phyloP scores from a whole-genome alignment of 2,797 vertebrate genomes.

The Siniperca undulata region DNA sequence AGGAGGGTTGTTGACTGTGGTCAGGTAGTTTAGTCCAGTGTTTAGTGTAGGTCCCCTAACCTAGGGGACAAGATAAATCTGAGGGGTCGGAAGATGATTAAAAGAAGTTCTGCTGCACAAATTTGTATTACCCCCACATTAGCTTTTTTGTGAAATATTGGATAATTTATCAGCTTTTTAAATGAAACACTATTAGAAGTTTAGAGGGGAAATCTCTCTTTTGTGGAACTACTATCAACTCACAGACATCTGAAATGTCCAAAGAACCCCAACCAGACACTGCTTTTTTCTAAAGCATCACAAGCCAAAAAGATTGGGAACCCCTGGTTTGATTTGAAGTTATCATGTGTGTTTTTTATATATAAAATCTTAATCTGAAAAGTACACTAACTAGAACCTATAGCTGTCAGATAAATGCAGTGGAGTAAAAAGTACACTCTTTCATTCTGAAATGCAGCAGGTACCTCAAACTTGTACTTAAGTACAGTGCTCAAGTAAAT shows the following conservation, averaged over 20 bases:
- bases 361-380: neutral
- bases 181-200: neutral
- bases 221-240: neutral
- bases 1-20: conserved; percentile 13
- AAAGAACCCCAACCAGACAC: too few relatives aligned
- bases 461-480: too few relatives aligned
- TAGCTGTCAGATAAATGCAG: neutral
- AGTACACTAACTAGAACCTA: neutral
- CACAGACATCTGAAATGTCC: neutral
- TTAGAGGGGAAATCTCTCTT: neutral
- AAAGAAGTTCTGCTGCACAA: too few relatives aligned
- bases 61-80: too few relatives aligned
- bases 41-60: too few relatives aligned
- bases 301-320: too few relatives aligned
- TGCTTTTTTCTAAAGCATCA: too few relatives aligned
- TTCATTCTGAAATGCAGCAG: neutral
- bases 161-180: neutral
- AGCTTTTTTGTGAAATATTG: neutral
- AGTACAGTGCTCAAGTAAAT: too few relatives aligned
- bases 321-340: neutral
- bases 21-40: too few relatives aligned
- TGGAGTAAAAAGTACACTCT: neutral
- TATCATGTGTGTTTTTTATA: neutral
- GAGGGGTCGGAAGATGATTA: too few relatives aligned
- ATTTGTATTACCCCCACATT: too few relatives aligned